Evolutionary conservation across 2,113 vertebrate species (phyloP), one percentile per base, ranked within the genome.

Genomic region (Nanger granti): DNA sequence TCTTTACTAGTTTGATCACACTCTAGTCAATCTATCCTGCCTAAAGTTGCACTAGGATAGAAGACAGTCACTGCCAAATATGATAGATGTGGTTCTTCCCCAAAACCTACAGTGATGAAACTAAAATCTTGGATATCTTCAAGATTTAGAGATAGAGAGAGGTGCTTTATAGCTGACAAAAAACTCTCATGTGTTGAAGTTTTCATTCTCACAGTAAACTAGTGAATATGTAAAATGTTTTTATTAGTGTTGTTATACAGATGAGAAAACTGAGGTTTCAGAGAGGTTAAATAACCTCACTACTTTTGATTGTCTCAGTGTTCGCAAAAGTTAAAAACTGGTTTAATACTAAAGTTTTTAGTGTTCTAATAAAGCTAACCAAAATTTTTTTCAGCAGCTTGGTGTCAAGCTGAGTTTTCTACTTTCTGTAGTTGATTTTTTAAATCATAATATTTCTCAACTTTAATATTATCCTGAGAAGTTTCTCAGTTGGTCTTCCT

Each of bases 191-290:
- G 4, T 47, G 31, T 34, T 59, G 34, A 84, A 91, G 62, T 14
- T 92, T 91, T 92, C 73, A 80, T 64, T 92, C 54, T 86, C 82
- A 92, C n/a, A 86, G 44, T 52, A 95, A 66, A 95, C 41, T 91
- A 93, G 10, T n/a, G 29, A 60, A 20, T 85, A 60, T 85, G 22
- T 76, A 69, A 88, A 41, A 64, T 87, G 34, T 82, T 60, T 84
- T 93, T 95, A 31, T 76, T 66, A 5, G 69, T 91, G 5, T 26
- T 62, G 73, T 18, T 47, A 54, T 9, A 55, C 37, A 87, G 54
- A n/a, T 79, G 15, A 84, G 85, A 76, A 94, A 92, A 49, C 54
- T n/a, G 84, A 82, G 47, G 54, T 73, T 84, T 92, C 55, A 22
- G 64, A 83, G 84, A 62, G 9, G 22, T 66, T 69, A 17, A 44